These are phyloP conservation scores for Phyllotreta striolata DNA, from an alignment of 2,888 invertebrate species.

Conservation along the genomic window DNA sequence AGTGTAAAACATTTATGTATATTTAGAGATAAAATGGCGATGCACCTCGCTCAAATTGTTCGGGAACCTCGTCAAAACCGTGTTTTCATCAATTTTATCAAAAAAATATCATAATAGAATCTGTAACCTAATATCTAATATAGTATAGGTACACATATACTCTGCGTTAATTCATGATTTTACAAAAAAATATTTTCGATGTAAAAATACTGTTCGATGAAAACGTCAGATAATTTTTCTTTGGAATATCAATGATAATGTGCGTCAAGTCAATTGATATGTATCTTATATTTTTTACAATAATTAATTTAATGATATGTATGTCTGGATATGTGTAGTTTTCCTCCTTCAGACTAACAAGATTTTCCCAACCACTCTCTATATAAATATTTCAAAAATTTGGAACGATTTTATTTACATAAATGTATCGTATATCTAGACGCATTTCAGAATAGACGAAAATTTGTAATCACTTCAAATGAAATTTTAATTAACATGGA, in stretches of 20 bases:
- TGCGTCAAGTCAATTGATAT: slow-evolving; percentile 2
- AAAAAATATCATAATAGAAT: not conserved
- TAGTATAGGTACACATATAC: too few relatives aligned
- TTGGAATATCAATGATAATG: slow-evolving; percentile 1
- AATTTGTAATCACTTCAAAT: too few relatives aligned
- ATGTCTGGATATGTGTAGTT: slow-evolving; percentile 17
- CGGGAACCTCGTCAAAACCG: too few relatives aligned
- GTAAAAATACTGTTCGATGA: slow-evolving; percentile 23
- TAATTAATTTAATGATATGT: slow-evolving; percentile 21
- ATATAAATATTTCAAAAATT: not conserved
- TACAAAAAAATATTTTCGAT: slow-evolving; percentile 16
- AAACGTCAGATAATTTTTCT: slow-evolving; percentile 6
- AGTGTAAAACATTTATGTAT: slow-evolving; percentile 3
- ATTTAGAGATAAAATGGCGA: too few relatives aligned
- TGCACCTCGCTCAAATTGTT: too few relatives aligned
- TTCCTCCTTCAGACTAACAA: slow-evolving; percentile 24
- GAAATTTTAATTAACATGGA: too few relatives aligned
- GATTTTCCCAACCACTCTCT: slow-evolving; percentile 11
- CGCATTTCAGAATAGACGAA: too few relatives aligned
- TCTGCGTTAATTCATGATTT: too few relatives aligned
- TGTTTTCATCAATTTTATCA: too few relatives aligned
- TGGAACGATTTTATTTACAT: slow-evolving; percentile 1
- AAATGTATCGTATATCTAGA: not conserved
- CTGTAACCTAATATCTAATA: not conserved
- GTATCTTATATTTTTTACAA: not conserved